Evolutionary conservation across 2,888 invertebrate species (phyloP).

Genomic region (Andrena minutula): DNA sequence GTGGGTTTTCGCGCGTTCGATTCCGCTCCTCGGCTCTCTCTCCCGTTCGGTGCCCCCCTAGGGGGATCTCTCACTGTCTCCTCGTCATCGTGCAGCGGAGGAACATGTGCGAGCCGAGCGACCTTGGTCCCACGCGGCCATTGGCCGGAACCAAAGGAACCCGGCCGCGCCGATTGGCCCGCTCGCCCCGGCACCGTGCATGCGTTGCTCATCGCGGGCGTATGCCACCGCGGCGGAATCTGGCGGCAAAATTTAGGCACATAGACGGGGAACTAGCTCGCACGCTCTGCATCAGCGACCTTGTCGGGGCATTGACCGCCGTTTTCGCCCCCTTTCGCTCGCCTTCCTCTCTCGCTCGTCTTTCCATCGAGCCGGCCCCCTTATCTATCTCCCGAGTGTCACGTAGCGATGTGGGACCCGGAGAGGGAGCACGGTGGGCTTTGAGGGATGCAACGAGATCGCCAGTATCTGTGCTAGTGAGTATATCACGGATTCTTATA

Average conservation of each 20-base stretch:
- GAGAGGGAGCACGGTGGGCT: not conserved
- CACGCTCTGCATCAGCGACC: conserved; percentile 78
- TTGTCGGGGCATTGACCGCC: conserved; percentile 83
- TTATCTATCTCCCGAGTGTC: conserved; percentile 33
- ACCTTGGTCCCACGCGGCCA: conserved; percentile 83
- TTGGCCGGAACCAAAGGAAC: conserved; percentile 80
- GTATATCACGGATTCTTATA: no score
- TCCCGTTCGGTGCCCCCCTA: conserved; percentile 3
- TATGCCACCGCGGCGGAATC: conserved; percentile 27
- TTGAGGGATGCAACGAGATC: not conserved
- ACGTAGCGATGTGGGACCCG: conserved; percentile 43
- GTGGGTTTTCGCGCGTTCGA: conserved; percentile 52
- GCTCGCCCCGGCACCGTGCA: conserved; percentile 2
- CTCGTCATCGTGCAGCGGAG: conserved; percentile 52
- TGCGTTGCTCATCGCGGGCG: conserved; percentile 13
- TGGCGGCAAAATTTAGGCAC: conserved; percentile 44
- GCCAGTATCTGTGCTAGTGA: no score
- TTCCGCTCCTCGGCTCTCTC: conserved; percentile 12
- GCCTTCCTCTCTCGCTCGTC: conserved; percentile 24
- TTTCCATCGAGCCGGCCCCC: conserved; percentile 20
- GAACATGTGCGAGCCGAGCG: conserved; percentile 76
- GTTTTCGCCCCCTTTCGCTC: conserved; percentile 59
- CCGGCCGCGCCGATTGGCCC: conserved; percentile 69
- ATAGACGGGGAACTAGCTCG: conserved; percentile 42
- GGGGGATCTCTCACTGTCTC: not conserved